Evolutionary conservation across 30 jellyfish, hydroid and myxozoan genomes (phyloP).

Genomic region (Pseudorhiza aurosa): DNA sequence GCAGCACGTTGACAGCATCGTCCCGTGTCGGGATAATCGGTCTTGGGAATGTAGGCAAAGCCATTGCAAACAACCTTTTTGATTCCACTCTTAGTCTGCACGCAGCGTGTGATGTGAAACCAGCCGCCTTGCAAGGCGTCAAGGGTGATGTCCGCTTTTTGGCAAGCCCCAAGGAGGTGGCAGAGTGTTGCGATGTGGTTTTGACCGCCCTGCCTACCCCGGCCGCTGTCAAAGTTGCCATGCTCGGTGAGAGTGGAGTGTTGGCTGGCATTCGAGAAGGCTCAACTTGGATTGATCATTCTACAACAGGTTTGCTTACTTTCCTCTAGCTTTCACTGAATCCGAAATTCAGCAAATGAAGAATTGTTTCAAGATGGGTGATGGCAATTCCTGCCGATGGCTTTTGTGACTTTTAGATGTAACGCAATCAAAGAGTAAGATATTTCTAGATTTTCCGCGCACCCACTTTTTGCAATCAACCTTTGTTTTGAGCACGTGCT

Average conservation of each 20-base stretch:
- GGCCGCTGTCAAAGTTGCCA: conserved; percentile 35
- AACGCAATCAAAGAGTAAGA: no score
- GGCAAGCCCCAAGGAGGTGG: conserved; percentile 45
- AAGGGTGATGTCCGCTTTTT: not conserved
- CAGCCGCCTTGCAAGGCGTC: conserved; percentile 18
- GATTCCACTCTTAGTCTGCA: conserved; percentile 25
- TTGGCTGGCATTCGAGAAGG: conserved; percentile 54
- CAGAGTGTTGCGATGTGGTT: conserved; percentile 52
- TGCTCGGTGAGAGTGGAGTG: conserved; percentile 58
- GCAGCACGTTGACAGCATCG: conserved; percentile 10
- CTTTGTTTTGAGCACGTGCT: no score
- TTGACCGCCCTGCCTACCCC: conserved; percentile 80
- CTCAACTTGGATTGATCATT: conserved; percentile 64
- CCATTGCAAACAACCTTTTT: conserved; percentile 33
- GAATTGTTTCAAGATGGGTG: no score
- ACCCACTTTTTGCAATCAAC: no score
- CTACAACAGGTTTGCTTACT: conserved; percentile 73
- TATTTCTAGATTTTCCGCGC: no score
- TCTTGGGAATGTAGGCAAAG: conserved; percentile 65
- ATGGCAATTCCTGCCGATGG: no score
- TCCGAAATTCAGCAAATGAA: no score
- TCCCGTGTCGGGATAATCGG: conserved; percentile 61
- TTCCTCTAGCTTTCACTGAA: no score
- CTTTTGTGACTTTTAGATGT: no score
- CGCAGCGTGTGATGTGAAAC: conserved; percentile 49